Conservation (phyloP, 2,888 invertebrate genomes). For the Morinoia aosen region DNA sequence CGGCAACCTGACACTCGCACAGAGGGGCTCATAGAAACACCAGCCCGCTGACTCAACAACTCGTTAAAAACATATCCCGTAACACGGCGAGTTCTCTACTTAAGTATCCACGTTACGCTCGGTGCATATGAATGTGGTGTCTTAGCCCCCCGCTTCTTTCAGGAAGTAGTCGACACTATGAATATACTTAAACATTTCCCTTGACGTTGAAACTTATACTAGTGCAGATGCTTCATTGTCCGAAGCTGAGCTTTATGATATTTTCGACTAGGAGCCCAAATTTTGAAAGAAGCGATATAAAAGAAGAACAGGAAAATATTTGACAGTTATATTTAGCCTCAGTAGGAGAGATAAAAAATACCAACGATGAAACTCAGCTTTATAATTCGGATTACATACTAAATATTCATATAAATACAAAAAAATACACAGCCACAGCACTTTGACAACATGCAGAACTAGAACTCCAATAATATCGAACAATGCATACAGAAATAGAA, state of each 20-base stretch:
- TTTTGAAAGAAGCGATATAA: not conserved
- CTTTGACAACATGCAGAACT: not conserved
- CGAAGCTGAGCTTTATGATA: not conserved
- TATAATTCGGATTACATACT: not conserved
- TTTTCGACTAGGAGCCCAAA: not conserved
- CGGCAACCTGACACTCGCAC: not conserved
- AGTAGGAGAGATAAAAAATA: not conserved
- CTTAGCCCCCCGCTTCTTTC: not conserved
- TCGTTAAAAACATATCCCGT: not conserved
- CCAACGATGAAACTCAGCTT: not conserved
- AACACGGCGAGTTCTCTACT: not conserved
- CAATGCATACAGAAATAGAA: too few species aligned
- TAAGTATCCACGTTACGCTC: not conserved
- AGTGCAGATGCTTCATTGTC: not conserved
- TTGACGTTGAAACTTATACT: not conserved
- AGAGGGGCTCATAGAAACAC: not conserved
- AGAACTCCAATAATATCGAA: too few species aligned
- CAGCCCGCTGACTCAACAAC: not conserved
- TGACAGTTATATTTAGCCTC: not conserved
- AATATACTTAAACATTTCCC: not conserved
- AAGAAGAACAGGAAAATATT: not conserved
- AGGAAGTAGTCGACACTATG: not conserved
- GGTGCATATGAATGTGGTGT: not conserved
- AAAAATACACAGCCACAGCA: not conserved
- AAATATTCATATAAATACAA: not conserved